A percentile compares a stretch with the other conserved stretches of the same genome.
Conservation (phyloP, 2,888 invertebrate genomes). For the Drosophila algonquin region DNA sequence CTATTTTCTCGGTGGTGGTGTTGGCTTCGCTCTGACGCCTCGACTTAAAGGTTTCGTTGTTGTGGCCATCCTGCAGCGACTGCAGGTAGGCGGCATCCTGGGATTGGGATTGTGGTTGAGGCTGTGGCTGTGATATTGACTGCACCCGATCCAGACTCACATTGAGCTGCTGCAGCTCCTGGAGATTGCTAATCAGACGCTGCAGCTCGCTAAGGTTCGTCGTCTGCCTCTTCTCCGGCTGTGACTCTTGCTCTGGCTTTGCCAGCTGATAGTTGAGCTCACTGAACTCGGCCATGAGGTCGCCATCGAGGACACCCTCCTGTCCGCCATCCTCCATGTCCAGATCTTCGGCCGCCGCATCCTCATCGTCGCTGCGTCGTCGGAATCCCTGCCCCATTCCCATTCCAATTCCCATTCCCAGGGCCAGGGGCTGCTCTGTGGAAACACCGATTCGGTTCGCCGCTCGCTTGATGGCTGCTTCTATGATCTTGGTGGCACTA, state of each 20-base stretch:
- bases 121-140: slow-evolving; percentile 8
- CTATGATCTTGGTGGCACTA: slow-evolving; percentile 81
- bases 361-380: slow-evolving; percentile 65
- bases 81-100: slow-evolving; percentile 73
- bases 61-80: slow-evolving; percentile 57
- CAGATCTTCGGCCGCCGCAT: slow-evolving; percentile 52
- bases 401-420: slow-evolving; percentile 31
- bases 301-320: slow-evolving; percentile 61
- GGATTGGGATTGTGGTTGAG: slow-evolving; percentile 15
- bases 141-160: slow-evolving; percentile 55
- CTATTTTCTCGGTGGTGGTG: slow-evolving; percentile 9
- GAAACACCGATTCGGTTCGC: slow-evolving; percentile 79
- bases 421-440: slow-evolving; percentile 63
- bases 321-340: slow-evolving; percentile 18
- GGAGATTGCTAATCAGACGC: slow-evolving; percentile 84
- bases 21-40: slow-evolving; percentile 83
- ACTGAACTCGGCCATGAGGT: slow-evolving; percentile 78
- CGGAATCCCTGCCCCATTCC: slow-evolving; percentile 58
- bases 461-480: slow-evolving; percentile 80
- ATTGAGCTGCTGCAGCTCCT: slow-evolving; percentile 80
- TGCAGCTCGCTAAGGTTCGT: slow-evolving; percentile 84
- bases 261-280: slow-evolving; percentile 80
- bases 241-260: slow-evolving; percentile 54
- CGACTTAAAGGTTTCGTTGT: slow-evolving; percentile 81
- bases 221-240: slow-evolving; percentile 81